These are phyloP conservation scores for Azemiops feae DNA, from an alignment of 2,113 vertebrate genomes.

Conservation along the genomic window DNA sequence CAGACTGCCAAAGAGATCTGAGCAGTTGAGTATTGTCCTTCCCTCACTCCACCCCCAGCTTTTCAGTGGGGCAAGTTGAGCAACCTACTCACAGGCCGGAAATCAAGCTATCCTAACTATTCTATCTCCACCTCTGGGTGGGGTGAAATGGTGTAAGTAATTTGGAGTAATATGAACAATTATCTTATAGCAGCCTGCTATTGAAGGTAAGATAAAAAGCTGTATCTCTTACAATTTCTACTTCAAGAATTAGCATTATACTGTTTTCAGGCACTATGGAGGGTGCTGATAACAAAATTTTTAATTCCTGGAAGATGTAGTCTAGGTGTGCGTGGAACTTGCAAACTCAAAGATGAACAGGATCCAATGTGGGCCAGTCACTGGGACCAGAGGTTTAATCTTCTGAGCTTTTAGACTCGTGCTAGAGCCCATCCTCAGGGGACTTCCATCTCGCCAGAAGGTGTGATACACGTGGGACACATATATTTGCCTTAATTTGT, in stretches of 20 bases:
- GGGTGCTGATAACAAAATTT: not conserved
- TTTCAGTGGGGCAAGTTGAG: not conserved
- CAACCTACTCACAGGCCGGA: not conserved
- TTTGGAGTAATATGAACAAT: not conserved
- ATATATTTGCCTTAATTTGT: not conserved
- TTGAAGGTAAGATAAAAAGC: not conserved
- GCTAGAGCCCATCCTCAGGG: not conserved
- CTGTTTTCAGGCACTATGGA: not conserved
- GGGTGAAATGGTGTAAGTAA: not conserved
- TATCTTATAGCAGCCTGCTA: not conserved
- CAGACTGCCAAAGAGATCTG: slow-evolving; percentile 15
- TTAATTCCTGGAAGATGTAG: not conserved
- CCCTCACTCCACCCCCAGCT: slow-evolving; percentile 16
- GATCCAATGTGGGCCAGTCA: not conserved
- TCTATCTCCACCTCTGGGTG: not conserved
- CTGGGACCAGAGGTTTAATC: not conserved
- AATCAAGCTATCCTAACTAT: not conserved
- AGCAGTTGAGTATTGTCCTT: slow-evolving; percentile 15
- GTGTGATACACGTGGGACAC: not conserved
- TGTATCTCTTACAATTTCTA: not conserved
- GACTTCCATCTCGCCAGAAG: not conserved
- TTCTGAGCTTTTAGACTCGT: not conserved
- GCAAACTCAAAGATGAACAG: not conserved
- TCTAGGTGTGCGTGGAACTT: not conserved
- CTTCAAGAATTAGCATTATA: not conserved